Base-by-base conservation (phyloP, 2,797 vertebrate genomes). In the Spheniscus humboldti region DNA sequence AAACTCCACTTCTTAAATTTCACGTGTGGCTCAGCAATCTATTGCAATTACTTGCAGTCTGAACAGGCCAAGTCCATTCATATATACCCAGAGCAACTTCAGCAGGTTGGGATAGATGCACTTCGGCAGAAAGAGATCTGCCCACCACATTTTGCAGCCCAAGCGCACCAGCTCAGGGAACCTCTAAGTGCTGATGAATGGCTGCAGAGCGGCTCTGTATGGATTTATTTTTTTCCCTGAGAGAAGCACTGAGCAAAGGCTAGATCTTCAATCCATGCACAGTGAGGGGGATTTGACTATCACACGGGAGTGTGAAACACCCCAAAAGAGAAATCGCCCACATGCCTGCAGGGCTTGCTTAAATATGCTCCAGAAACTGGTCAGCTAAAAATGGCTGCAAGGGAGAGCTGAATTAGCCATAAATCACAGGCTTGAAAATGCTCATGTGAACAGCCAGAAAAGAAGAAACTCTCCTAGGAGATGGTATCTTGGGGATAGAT, bases 1-100 rank as follows among this genome's bases (percentile, higher is more conserved):
- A 76, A 90, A 86, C 80, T 75, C 76, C 43, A 48, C 50, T 76
- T 56, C 94, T 95, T 84, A 88, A 92, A 88, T 95, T 92, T 92
- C 92, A 56, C 10, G 1, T 62, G 59, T 22, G 10, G 45, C 67
- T 97, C 85, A 84, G 91, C 92, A 92, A 56, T 47, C 66, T 78
- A 8, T 69, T 91, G 57, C 67, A 75, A 75, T 88, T 90, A 67
- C 82, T 94, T 96, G 76, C 85, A 84, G 41, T 48, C 59, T 81
- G 82, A 94, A 92, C 45, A 82, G 81, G 31, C 68, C 35, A 59
- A 68, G 84, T 63, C 78, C 60, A 48, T 88, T 83, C 45, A 63
- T 69, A 28, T 24, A 33, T 11, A 63, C 7, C 63, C 84, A 25
- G 73, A 53, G 18, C 0, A 5, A 28, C 57, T 94, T 66, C 78